Evolutionary conservation across 2,797 vertebrate species (phyloP), one percentile per base, ranked within the genome.

Genomic region (Apodemus agrarius): DNA sequence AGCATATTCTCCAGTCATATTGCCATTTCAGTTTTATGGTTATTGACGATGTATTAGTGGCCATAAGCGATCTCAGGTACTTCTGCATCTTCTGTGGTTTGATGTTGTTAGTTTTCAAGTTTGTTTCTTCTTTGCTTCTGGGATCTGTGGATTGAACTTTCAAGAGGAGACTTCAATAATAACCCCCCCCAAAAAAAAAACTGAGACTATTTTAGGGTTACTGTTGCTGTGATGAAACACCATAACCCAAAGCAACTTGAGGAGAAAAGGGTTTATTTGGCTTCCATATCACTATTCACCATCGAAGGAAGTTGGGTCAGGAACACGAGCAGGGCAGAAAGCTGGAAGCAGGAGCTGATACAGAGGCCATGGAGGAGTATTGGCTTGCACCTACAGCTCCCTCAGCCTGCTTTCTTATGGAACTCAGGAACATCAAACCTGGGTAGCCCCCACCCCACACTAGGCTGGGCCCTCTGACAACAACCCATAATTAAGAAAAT

Each of bases 141-240:
- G 21, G 63, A 49, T 29, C 10, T 67, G 31, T 6, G n/a, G 19
- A 54, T 17, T 14, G 46, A 86, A n/a, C 21, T 67, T 54, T 52
- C 65, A 72, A 72, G 46, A 37, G 49, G 37, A 72, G 34, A 19
- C 14, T 54, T 72, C 34, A 72, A 34, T 86, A 72, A 24, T 31
- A 37, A 0, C 4, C 8, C 8, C 8, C 4, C 26, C 12, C 26
- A 57, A 22, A n/a, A 54, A n/a, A 54, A 80, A 63, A 19, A 0
- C 34, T 40, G 37, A 83, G 57, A 43, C 57, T 82, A 1, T 61
- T n/a, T 59, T 61, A 9, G 34, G 24, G 26, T 83, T 43, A 61
- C 40, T 43, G 19, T 31, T 83, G 59, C 24, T 63, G 24, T 16
- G 26, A 43, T 21, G 8, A 83, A 83, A 43, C 8, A 63, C 4